Evolutionary conservation across 1,140 invertebrate genomes (phyloP), one percentile per base, ranked within the genome.

Genomic region (Zaprionus taronus): DNA sequence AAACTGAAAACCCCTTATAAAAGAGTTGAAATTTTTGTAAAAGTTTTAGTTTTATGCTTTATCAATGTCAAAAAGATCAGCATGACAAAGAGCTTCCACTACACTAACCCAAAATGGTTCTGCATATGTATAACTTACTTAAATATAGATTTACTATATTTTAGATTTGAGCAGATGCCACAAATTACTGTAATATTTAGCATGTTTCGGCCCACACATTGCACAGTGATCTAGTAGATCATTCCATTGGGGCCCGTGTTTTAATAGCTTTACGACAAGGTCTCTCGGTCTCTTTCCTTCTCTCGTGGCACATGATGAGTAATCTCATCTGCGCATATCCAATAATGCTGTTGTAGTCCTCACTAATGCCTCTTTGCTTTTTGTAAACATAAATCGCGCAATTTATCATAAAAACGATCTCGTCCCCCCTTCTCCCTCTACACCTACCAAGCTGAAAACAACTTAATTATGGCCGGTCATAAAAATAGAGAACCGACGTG

Each of bases 401-500:
- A 75, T 63, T 75, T 75, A 75, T 70, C 66, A 70, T 75, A 62
- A 63, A 70, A 75, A 58, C 67, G 66, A 70, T 74, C 28, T 51
- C 20, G 26, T 38, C 5, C 51, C 53, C 38, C 34, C n/a, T 20
- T 47, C 72, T 26, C n/a, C 28, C 58, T 15, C 38, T 36, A 6
- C 28, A 31, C 28, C 7, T 31, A 31, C 2, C 12, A 5, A 49
- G 20, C 44, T 68, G 41, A 70, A 22, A 57, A 62, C 67, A 70
- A 70, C 72, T 75, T 75, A 75, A 75, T 75, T 75, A 75, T 75
- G 51, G 36, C 31, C 28, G 72, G 72, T 66, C 72, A 75, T 75
- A 75, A 70, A 74, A 64, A 74, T 70, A 63, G 72, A 41, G 20
- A 28, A 41, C 22, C 47, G 56, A 75, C 17, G 55, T 58, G 57